Conservation (phyloP, 2,113 vertebrate species). For the Rafetus swinhoei region DNA sequence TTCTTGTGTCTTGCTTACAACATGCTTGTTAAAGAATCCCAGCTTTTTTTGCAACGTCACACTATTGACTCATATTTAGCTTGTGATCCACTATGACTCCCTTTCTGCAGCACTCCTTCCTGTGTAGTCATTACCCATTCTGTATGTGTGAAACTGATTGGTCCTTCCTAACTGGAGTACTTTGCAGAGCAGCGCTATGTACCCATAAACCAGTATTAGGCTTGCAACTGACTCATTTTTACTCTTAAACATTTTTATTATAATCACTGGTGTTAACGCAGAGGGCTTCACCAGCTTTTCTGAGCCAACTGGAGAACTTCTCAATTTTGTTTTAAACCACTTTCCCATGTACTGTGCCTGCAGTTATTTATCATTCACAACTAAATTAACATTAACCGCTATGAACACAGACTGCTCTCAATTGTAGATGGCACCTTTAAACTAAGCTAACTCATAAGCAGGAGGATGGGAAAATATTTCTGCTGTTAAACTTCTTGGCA, state of each 20-base stretch:
- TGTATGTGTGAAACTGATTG: too few species aligned
- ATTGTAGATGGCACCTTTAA: constrained; percentile 61
- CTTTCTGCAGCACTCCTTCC: too few species aligned
- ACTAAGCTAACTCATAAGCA: constrained; percentile 41
- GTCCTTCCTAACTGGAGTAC: too few species aligned
- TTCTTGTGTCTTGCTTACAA: too few species aligned
- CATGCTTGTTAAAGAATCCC: too few species aligned
- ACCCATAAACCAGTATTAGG: neutral
- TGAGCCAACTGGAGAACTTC: constrained; percentile 42
- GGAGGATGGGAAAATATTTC: constrained; percentile 43
- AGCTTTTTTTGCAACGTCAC: too few species aligned
- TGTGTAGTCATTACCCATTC: too few species aligned
- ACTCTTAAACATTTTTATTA: constrained; percentile 20
- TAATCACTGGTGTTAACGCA: neutral
- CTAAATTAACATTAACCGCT: constrained; percentile 56
- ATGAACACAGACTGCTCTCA: constrained; percentile 44
- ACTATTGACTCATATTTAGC: too few species aligned
- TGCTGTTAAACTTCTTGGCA: constrained; percentile 26
- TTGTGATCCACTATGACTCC: too few species aligned
- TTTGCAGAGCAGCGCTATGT: neutral
- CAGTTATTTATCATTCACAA: constrained; percentile 61
- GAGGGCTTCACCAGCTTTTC: neutral
- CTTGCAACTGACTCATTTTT: neutral
- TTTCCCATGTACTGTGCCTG: constrained; percentile 32
- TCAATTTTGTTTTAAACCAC: constrained; percentile 34